Evolutionary conservation across 2,888 invertebrate genomes (phyloP).

Genomic region (Didymodactylos carnosus): DNA sequence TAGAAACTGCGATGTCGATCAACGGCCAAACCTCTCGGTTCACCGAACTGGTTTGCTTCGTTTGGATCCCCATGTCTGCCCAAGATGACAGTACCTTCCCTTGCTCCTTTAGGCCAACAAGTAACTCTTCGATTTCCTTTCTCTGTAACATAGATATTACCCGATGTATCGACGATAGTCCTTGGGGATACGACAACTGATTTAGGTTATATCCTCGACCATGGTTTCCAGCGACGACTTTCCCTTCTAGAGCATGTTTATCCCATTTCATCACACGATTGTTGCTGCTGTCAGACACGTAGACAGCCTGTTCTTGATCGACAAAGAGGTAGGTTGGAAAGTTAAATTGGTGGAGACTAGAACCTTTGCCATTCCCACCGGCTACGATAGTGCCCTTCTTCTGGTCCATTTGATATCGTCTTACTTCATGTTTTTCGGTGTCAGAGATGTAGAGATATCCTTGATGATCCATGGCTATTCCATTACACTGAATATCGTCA

Average conservation of each 20-base stretch:
- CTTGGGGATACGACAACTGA: neutral
- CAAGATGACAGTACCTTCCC: neutral
- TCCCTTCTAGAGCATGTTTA: neutral
- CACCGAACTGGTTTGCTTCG: neutral
- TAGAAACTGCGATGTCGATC: neutral
- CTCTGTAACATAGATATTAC: neutral
- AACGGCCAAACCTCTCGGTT: neutral
- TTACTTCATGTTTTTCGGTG: neutral
- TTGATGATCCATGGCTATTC: neutral
- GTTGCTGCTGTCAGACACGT: neutral
- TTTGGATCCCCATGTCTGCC: neutral
- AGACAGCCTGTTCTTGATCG: neutral
- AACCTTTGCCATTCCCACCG: neutral
- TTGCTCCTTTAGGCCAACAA: neutral
- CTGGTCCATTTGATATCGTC: neutral
- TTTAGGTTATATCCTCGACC: neutral
- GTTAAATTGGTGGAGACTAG: neutral
- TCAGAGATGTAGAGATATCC: neutral
- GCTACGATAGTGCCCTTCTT: neutral
- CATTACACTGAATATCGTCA: neutral
- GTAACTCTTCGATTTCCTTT: neutral
- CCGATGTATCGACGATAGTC: neutral
- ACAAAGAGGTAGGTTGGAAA: neutral
- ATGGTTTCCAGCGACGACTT: neutral
- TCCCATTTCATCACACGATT: neutral